Base-by-base conservation (phyloP, 2,113 vertebrate species). In the Deroptyus accipitrinus region DNA sequence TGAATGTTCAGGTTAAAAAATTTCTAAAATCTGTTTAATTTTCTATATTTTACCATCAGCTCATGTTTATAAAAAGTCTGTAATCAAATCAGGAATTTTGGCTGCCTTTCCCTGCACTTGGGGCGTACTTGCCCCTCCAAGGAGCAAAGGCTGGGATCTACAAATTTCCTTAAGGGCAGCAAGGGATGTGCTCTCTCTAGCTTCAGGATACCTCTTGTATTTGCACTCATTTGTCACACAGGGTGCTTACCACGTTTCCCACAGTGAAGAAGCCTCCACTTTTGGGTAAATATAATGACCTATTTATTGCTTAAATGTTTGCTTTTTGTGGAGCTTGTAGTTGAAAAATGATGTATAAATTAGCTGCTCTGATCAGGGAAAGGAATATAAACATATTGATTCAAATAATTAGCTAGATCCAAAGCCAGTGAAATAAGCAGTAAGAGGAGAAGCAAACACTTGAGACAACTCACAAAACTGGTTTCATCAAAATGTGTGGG, bases 141-240 rank as follows among this genome's bases (percentile, higher is more conserved):
- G 23, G 24, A 84, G 5, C 48, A 52, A 57, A 52, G 9, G 3
- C 11, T 66, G 64, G 42, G n/a, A 19, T 44, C 52, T 63, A 0
- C 10, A 8, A 15, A 3, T 33, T n/a, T 13, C n/a, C 39, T 39
- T 23, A 62, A 48, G n/a, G 10, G 5, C 55, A 72, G 11, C 15
- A 35, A 19, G 9, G 17, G 70, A n/a, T 15, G 6, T 35, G 6
- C 4, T 35, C 8, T 59, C 20, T 55, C 13, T 57, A 42, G 0
- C 13, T 49, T 61, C 69, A 33, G 41, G 23, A 22, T 14, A 2
- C 2, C 10, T 68, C 37, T 64, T 23, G 15, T 22, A 13, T 39
- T 88, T 13, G 15, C 30, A 10, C 3, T 75, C 27, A 27, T 35
- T n/a, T 6, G 35, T 28, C 63, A 22, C 7, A 3, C 27, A 20